Conservation (phyloP, 2,113 vertebrate genomes). For the Brachionichthys hirsutus region DNA sequence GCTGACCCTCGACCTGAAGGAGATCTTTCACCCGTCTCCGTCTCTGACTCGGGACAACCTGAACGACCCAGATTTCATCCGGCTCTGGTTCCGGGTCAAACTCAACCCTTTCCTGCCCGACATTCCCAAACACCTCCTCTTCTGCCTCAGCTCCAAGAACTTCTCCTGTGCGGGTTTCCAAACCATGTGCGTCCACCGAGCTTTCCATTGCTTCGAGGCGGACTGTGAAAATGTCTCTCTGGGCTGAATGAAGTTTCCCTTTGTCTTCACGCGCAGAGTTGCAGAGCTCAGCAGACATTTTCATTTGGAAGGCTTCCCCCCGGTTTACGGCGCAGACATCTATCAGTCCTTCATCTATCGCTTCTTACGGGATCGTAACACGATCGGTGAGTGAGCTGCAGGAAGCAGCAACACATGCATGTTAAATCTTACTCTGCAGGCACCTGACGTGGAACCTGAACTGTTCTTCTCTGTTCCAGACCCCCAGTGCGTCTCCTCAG, state of each 20-base stretch:
- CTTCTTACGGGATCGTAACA: slow-evolving; percentile 61
- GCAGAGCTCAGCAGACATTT: slow-evolving; percentile 52
- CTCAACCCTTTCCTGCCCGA: slow-evolving; percentile 66
- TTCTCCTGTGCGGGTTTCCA: slow-evolving; percentile 77
- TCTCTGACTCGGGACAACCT: slow-evolving; percentile 58
- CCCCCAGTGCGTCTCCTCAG: slow-evolving; percentile 43
- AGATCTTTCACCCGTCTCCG: slow-evolving; percentile 54
- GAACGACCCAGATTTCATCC: slow-evolving; percentile 62
- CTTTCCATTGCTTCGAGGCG: no score
- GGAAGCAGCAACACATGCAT: not conserved
- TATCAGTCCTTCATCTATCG: slow-evolving; percentile 63
- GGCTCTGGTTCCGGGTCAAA: slow-evolving; percentile 75
- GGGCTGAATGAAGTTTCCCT: no score
- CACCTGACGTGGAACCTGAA: no score
- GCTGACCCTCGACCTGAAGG: slow-evolving; percentile 44
- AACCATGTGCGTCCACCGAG: slow-evolving; percentile 64
- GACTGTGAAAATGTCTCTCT: not conserved
- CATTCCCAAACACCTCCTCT: slow-evolving; percentile 54
- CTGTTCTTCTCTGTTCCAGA: slow-evolving; percentile 38
- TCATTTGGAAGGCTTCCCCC: slow-evolving; percentile 9
- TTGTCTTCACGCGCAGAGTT: slow-evolving; percentile 53
- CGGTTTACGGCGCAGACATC: slow-evolving; percentile 45
- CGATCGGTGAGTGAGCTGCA: slow-evolving; percentile 49
- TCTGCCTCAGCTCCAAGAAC: slow-evolving; percentile 76
- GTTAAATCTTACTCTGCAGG: no score